Conservation (phyloP, 2,797 vertebrate genomes). For the Enteromius argenteus region DNA sequence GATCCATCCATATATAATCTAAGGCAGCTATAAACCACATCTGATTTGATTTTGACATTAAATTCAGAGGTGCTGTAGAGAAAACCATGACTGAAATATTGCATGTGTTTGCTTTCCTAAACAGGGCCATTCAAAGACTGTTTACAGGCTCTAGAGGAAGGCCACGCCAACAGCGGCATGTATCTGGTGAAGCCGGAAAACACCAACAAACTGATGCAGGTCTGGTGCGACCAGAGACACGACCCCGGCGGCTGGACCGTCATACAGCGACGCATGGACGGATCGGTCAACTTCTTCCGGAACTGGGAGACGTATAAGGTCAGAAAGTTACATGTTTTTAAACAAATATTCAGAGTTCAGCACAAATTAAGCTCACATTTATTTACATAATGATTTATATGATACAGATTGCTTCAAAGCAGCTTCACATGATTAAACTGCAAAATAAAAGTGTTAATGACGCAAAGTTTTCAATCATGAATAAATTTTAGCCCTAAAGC, state of each 20-base stretch:
- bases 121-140: slow-evolving; percentile 88
- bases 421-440: background rate
- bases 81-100: background rate
- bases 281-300: slow-evolving; percentile 89
- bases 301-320: slow-evolving; percentile 90
- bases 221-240: slow-evolving; percentile 88
- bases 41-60: background rate
- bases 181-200: slow-evolving; percentile 87
- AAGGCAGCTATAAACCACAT: background rate
- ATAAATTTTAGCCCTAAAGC: background rate
- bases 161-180: slow-evolving; percentile 83
- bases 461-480: background rate
- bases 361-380: background rate
- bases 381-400: background rate
- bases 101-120: background rate
- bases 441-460: background rate
- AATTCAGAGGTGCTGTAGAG: background rate
- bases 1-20: background rate
- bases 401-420: background rate
- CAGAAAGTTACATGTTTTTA: background rate
- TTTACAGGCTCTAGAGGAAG: slow-evolving; percentile 84
- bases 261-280: slow-evolving; percentile 85
- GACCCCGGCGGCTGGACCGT: slow-evolving; percentile 89
- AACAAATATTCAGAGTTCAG: background rate
- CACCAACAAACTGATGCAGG: slow-evolving; percentile 87